Conservation (phyloP, 2,113 vertebrate genomes). For the Anarrhichthys ocellatus region DNA sequence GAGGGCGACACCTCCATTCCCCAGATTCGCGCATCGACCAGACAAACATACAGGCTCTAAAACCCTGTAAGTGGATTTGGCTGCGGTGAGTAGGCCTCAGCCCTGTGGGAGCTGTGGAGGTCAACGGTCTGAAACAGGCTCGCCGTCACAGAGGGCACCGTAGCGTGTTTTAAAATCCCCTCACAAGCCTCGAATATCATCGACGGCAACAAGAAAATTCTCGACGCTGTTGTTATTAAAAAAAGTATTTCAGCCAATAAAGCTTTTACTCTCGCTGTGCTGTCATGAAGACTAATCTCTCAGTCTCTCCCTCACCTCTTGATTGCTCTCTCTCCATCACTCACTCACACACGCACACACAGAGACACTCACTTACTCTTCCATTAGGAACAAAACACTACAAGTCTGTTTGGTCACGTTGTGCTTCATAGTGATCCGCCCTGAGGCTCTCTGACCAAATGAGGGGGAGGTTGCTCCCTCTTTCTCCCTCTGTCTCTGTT, state of each 20-base stretch:
- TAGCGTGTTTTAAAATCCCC: slow-evolving; percentile 36
- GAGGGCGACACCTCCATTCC: slow-evolving; percentile 62
- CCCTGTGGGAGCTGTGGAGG: slow-evolving; percentile 59
- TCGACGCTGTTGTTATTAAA: slow-evolving; percentile 27
- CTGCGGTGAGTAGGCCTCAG: slow-evolving; percentile 40
- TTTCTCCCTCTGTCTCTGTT: slow-evolving; percentile 27
- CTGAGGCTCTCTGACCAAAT: slow-evolving; percentile 60
- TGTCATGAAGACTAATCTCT: slow-evolving; percentile 41
- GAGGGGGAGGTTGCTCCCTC: slow-evolving; percentile 41
- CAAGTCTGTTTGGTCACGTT: slow-evolving; percentile 66
- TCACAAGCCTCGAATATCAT: slow-evolving; percentile 44
- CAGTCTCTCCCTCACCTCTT: slow-evolving; percentile 14
- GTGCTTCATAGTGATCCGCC: slow-evolving; percentile 58
- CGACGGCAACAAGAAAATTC: not conserved
- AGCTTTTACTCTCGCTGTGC: slow-evolving; percentile 19
- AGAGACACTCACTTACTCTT: slow-evolving; percentile 31
- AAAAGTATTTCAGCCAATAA: slow-evolving; percentile 36
- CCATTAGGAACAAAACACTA: slow-evolving; percentile 64
- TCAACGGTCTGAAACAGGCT: slow-evolving; percentile 50
- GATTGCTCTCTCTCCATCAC: slow-evolving; percentile 37
- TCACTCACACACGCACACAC: slow-evolving; percentile 11
- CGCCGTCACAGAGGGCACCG: slow-evolving; percentile 9
- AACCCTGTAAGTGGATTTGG: slow-evolving; percentile 70
- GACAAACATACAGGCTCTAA: slow-evolving; percentile 69
- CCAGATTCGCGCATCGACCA: slow-evolving; percentile 60